These are phyloP conservation scores for Lepisosteus oculatus DNA, from an alignment of 2,113 vertebrate species.

Conservation along the genomic window DNA sequence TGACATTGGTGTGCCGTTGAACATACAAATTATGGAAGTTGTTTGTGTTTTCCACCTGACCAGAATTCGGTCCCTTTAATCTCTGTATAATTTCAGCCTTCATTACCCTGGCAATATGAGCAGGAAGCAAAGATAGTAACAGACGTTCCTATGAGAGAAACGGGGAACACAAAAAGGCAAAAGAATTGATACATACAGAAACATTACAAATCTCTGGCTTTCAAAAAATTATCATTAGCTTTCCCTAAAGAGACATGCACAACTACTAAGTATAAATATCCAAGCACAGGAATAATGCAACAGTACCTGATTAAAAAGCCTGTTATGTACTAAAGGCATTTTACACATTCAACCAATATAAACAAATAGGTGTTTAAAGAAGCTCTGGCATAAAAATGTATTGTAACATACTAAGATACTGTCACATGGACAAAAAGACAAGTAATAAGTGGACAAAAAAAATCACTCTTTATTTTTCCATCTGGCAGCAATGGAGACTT, in stretches of 20 bases:
- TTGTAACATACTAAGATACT: too few species aligned
- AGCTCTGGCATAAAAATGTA: too few species aligned
- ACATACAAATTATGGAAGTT: constrained; percentile 98
- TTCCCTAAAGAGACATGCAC: neutral
- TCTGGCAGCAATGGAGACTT: too few species aligned
- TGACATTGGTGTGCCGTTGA: constrained; percentile 94
- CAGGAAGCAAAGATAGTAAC: constrained; percentile 87
- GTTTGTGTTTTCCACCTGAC: constrained; percentile 94
- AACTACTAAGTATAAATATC: too few species aligned
- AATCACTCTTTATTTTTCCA: too few species aligned
- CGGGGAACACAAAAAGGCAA: neutral
- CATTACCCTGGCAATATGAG: constrained; percentile 97
- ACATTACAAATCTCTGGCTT: neutral
- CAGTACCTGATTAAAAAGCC: too few species aligned
- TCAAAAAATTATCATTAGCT: neutral
- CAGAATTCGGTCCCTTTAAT: constrained; percentile 90
- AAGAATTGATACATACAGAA: neutral
- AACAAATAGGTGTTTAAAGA: too few species aligned
- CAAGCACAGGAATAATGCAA: too few species aligned
- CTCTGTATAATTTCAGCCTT: constrained; percentile 97
- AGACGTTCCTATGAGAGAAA: constrained; percentile 79
- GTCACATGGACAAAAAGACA: too few species aligned
- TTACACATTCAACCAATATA: too few species aligned
- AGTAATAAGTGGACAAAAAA: too few species aligned
- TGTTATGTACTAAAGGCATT: too few species aligned